Conservation (phyloP, 2,888 invertebrate species). For the Dynastes hyllus region DNA sequence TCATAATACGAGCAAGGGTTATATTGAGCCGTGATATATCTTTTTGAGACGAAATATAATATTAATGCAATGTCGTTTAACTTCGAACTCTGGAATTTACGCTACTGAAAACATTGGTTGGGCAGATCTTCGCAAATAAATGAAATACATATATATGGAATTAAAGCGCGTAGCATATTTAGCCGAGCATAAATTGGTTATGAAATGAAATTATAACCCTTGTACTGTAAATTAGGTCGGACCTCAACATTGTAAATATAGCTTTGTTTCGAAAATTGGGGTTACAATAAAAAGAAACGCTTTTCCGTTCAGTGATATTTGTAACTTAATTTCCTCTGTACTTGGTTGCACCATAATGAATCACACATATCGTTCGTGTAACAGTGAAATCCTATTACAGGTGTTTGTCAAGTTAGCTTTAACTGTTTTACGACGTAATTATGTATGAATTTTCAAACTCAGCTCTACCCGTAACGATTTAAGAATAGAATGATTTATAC, state of each 20-base stretch:
- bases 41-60: too few relatives aligned
- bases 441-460: background rate
- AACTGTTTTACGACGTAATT: background rate
- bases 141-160: slow-evolving; percentile 9
- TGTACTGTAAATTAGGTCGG: background rate
- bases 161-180: slow-evolving; percentile 1
- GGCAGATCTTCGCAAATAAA: background rate
- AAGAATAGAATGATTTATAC: too few relatives aligned
- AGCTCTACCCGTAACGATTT: too few relatives aligned
- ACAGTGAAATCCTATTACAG: background rate
- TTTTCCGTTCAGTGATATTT: slow-evolving; percentile 10
- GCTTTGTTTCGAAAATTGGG: background rate
- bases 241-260: background rate
- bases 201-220: slow-evolving; percentile 21
- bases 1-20: too few relatives aligned
- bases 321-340: slow-evolving; percentile 5
- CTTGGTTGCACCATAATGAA: background rate
- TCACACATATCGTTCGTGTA: background rate
- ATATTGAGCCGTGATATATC: too few relatives aligned
- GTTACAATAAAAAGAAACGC: background rate
- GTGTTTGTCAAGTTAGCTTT: background rate
- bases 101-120: background rate
- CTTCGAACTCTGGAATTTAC: too few relatives aligned
- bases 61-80: too few relatives aligned
- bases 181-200: slow-evolving; percentile 7